Conservation (phyloP, 2,113 vertebrate genomes). For the Grus americana region DNA sequence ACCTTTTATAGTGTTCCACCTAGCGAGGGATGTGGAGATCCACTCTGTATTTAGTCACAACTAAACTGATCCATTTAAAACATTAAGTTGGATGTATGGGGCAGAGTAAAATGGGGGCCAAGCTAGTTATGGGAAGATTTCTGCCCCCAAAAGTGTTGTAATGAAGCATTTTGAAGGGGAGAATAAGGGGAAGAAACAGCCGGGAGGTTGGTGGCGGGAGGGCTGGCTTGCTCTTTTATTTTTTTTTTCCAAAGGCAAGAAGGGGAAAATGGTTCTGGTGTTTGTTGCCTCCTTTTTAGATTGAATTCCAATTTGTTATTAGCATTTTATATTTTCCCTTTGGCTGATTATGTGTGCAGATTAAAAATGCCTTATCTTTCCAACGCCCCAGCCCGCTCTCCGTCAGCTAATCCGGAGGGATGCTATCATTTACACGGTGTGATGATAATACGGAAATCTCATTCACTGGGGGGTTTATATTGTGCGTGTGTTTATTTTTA, state of each 20-base stretch:
- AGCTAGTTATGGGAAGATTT: not conserved
- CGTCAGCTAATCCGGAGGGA: slow-evolving; percentile 2
- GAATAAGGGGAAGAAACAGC: not conserved
- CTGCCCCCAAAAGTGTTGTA: not conserved
- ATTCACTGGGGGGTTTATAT: not conserved
- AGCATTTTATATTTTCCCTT: slow-evolving; percentile 29
- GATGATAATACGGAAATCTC: not conserved
- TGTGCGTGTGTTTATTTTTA: not conserved
- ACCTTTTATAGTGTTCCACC: slow-evolving; percentile 60
- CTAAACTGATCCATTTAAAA: slow-evolving; percentile 33
- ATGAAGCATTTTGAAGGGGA: not conserved
- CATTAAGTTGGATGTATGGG: slow-evolving; percentile 16
- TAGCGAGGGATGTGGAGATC: slow-evolving; percentile 31
- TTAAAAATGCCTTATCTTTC: not conserved
- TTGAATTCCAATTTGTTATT: slow-evolving; percentile 11
- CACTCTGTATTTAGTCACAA: not conserved
- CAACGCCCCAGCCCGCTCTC: not conserved
- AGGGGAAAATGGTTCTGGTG: not conserved
- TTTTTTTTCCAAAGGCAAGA: not conserved
- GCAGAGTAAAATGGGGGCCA: not conserved
- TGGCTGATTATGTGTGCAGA: slow-evolving; percentile 17
- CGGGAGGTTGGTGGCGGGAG: accelerated
- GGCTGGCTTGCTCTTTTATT: not conserved
- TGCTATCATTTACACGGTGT: not conserved
- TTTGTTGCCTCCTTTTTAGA: not conserved